Conservation (phyloP, 2,113 vertebrate species). For the Colinus virginianus region DNA sequence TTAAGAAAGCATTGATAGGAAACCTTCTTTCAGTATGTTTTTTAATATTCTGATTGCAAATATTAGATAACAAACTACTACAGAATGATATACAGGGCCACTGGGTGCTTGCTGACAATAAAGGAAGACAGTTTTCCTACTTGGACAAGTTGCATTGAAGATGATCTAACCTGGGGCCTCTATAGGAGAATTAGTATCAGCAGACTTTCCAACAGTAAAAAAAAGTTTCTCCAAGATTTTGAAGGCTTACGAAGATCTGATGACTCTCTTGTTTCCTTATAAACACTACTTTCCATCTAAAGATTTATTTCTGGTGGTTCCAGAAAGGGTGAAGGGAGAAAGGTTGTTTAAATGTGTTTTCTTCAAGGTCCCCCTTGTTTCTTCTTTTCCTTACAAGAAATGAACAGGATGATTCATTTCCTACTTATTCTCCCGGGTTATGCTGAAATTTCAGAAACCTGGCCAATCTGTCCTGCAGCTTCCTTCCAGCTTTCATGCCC, state of each 20-base stretch:
- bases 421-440: conserved; percentile 1
- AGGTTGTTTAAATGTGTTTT: not conserved
- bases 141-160: not conserved
- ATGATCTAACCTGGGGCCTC: not conserved
- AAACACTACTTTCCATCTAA: conserved; percentile 32
- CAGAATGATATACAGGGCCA: not conserved
- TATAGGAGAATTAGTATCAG: not conserved
- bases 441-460: conserved; percentile 1
- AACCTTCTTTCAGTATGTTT: not conserved
- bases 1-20: not conserved
- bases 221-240: not conserved
- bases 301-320: conserved; percentile 18
- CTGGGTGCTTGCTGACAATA: not conserved
- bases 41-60: not conserved
- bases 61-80: not conserved
- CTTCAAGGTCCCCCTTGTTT: not conserved
- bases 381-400: conserved; percentile 50
- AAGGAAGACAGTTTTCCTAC: not conserved
- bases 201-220: conserved; percentile 30
- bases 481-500: conserved; percentile 32
- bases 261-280: conserved; percentile 52
- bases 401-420: conserved; percentile 39
- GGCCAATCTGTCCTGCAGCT: not conserved
- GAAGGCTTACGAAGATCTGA: conserved; percentile 5
- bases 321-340: not conserved